Base-by-base conservation (phyloP, 2,888 invertebrate genomes). In the Mactromeris polynyma region DNA sequence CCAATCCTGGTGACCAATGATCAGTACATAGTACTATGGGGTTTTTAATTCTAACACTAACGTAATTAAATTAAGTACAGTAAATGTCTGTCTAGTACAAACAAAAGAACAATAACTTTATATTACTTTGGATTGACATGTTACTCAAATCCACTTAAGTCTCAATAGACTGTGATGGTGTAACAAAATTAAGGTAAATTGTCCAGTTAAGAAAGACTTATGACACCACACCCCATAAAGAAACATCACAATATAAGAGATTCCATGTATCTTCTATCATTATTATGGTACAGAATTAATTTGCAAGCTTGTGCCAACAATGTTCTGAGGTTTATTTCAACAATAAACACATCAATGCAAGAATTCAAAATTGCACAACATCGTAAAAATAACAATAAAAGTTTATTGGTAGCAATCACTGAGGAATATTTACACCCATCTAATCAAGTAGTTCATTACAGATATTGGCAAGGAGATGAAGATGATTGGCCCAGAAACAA, bases 331-430 rank as follows among this genome's bases (percentile, higher is more conserved):
- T 73, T 73, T 33, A 73, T 73, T 73, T 33, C 19, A 73, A 73
- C 73, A 73, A 73, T 73, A 73, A 73, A 73, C 73, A 33, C 73
- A 36, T 36, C 73, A 73, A 17, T 73, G 73, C 36, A 73, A 73
- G 33, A 73, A 19, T 36, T 73, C 73, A 33, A 73, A 73, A 36
- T 73, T 36, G 36, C 73, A 73, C 73, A 36, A 73, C 73, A 73
- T 73, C 73, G 36, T 73, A 36, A 73, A 73, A 73, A 36, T 4
- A 73, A 73, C 73, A 73, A 73, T 73, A 73, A 73, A 73, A 73
- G 33, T 73, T 73, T 33, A 73, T 33, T 33, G 26, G 26, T 26
- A 64, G 26, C 58, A 64, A 64, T 64, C 58, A 64, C n/a, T 1
- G 58, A 26, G 58, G n/a, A 26, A 26, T 64, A 26, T 64, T n/a